These are phyloP conservation scores for Julus scanicus DNA, from an alignment of 2,888 invertebrate species.

Conservation along the genomic window DNA sequence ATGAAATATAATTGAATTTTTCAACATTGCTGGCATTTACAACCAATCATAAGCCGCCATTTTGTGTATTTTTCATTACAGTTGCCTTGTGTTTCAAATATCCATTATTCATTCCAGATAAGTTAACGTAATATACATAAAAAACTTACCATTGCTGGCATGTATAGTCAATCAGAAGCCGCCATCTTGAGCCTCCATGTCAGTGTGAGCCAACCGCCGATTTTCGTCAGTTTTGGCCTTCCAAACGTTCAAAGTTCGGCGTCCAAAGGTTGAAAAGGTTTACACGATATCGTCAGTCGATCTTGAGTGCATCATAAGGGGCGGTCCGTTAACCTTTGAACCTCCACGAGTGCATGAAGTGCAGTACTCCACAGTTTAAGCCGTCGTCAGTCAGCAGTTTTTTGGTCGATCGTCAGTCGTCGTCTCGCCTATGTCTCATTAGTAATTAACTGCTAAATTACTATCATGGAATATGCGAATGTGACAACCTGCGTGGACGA, in stretches of 20 bases:
- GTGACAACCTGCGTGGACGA: constrained; percentile 46
- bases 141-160: not conserved
- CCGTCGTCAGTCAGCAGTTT: too few species aligned
- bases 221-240: not conserved
- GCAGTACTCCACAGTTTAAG: too few species aligned
- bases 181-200: not conserved
- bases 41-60: not conserved
- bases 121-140: too few species aligned
- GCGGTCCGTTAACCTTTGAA: not conserved
- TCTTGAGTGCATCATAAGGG: not conserved
- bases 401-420: not conserved
- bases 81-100: not conserved
- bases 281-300: not conserved
- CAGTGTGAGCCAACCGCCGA: not conserved
- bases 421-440: not conserved
- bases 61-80: not conserved
- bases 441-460: not conserved
- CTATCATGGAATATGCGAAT: constrained; percentile 37
- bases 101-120: too few species aligned
- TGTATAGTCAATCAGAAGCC: not conserved
- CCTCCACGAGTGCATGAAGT: not conserved
- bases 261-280: not conserved
- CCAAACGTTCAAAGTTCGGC: not conserved
- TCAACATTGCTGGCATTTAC: not conserved
- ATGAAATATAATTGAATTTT: too few species aligned